Evolutionary conservation across 2,888 invertebrate species (phyloP).

Genomic region (Rutpela maculata): DNA sequence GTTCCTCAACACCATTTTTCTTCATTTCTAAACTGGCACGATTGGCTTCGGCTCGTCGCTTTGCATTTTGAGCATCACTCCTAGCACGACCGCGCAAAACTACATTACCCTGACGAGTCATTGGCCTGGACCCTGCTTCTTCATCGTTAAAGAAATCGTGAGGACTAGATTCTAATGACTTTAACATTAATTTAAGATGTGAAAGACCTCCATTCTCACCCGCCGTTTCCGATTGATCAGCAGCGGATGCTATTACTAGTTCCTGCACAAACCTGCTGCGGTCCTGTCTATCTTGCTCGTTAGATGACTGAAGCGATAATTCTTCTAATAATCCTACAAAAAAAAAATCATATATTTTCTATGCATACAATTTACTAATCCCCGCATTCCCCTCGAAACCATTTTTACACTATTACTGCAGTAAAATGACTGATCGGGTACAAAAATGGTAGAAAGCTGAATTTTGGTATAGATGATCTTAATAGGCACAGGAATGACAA

Average conservation of each 20-base stretch:
- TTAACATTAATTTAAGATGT: conserved; percentile 48
- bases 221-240: conserved; percentile 45
- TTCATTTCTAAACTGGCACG: conserved; percentile 54
- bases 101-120: conserved; percentile 57
- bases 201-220: conserved; percentile 34
- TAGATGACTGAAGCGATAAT: conserved; percentile 77
- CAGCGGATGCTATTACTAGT: conserved; percentile 78
- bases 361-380: no score
- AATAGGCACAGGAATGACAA: no score
- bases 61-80: conserved; percentile 69
- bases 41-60: conserved; percentile 70
- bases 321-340: conserved; percentile 71
- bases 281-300: conserved; percentile 79
- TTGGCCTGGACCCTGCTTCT: conserved; percentile 45
- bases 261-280: conserved; percentile 83
- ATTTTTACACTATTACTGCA: no score
- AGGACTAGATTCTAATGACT: conserved; percentile 52
- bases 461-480: no score
- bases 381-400: no score
- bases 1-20: conserved; percentile 43
- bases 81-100: conserved; percentile 69
- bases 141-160: conserved; percentile 46
- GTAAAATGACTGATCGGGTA: no score
- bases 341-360: not conserved
- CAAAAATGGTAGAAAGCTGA: no score